Base-by-base conservation (phyloP, 2,888 invertebrate species). In the Hemithea aestivaria region DNA sequence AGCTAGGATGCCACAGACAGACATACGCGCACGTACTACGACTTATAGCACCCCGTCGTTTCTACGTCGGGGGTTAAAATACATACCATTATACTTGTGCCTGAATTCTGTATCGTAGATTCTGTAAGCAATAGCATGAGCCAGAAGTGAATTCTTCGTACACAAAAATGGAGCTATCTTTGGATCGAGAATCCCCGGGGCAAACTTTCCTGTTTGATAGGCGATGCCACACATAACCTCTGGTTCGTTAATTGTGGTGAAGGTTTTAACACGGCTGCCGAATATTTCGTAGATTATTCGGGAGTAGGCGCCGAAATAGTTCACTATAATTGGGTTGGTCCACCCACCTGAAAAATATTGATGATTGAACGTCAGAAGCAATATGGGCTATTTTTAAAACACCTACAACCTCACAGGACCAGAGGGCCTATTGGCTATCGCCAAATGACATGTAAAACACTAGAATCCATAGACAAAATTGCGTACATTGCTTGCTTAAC, bases 211-310 rank as follows among this genome's bases (percentile, higher is more conserved):
- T n/a, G n/a, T n/a, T n/a, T n/a, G n/a, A n/a, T 50, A 62, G 0
- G 34, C 35, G 0, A 10, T 8, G 1, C 58, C 60, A 10, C 64
- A 65, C 0, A 53, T 8, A 0, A 37, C 29, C 0, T 65, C 58
- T 0, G 92, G 91, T 53, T 94, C 94, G 62, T 93, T 94, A 35
- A 93, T 84, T 0, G 93, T 94, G 0, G 92, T 84, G 93, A 93
- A 93, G 27, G 82, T 72, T 59, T 83, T 89, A 1, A 92, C 89
- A 23, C 90, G 81, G 52, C 89, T 88, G 0, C 89, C 91, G 50
- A 83, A 90, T 45, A 89, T 73, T 1, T 77, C 71, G 56, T 85
- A 88, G 2, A 87, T 66, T 0, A 91, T 48, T 9, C 84, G 77
- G 0, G 91, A 89, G 56, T 89, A 92, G 51, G 90, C 89, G 27